Conservation (phyloP, 1,140 invertebrate species). For the Procambarus virginalis region DNA sequence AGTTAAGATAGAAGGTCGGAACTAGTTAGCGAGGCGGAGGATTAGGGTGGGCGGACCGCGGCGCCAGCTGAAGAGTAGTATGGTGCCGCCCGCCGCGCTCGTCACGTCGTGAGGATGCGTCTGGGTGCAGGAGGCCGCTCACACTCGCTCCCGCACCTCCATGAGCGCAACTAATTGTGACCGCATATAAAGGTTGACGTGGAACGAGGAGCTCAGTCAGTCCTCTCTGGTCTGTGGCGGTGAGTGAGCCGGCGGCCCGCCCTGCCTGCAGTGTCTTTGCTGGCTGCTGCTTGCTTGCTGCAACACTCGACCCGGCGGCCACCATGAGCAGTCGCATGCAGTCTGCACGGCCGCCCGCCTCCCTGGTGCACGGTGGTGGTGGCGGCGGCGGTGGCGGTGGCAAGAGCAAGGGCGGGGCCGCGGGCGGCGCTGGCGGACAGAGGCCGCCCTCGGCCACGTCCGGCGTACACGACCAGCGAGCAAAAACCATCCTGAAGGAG, state of each 20-base stretch:
- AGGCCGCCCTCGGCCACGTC: conserved; percentile 67
- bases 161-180: conserved; percentile 56
- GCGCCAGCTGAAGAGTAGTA: conserved; percentile 46
- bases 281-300: conserved; percentile 55
- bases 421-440: conserved; percentile 44
- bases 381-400: conserved; percentile 58
- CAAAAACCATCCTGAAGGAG: conserved; percentile 84
- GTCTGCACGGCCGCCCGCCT: conserved; percentile 61
- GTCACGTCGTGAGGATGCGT: conserved; percentile 65
- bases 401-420: conserved; percentile 46
- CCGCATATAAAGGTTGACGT: conserved; percentile 48
- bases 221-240: conserved; percentile 54
- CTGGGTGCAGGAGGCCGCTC: conserved; percentile 50
- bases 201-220: conserved; percentile 52
- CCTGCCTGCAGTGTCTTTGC: conserved; percentile 44
- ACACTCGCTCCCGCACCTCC: conserved; percentile 34
- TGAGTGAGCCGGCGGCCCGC: conserved; percentile 47
- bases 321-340: conserved; percentile 68
- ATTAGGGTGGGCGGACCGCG: neutral
- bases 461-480: conserved; percentile 77
- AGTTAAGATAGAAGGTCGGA: neutral
- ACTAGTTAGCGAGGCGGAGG: conserved; percentile 39
- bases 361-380: conserved; percentile 68
- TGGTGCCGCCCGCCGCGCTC: conserved; percentile 58
- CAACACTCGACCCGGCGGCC: conserved; percentile 16